A percentile compares a stretch with the other conserved stretches of the same genome.
Conservation (phyloP, 1,140 invertebrate species). For the Venustaconcha ellipsiformis region DNA sequence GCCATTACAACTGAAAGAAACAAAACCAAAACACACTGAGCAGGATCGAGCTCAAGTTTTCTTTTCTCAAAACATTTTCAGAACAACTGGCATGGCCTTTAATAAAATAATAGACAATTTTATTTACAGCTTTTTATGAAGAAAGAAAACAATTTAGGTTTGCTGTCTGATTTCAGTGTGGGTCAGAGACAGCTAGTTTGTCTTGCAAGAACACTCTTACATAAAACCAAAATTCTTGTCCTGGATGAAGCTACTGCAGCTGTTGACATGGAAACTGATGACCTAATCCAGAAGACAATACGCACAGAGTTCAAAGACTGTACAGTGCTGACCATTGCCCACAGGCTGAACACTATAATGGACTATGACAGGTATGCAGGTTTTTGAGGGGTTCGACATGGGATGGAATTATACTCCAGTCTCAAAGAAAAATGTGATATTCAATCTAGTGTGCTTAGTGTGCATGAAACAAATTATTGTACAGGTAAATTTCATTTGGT, state of each 20-base stretch:
- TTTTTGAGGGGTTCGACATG: neutral
- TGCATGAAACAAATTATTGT: no score
- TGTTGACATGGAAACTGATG: conserved; percentile 67
- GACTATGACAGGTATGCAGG: conserved; percentile 59
- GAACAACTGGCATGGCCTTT: no score
- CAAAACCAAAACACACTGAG: no score
- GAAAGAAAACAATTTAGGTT: neutral
- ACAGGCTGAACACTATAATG: conserved; percentile 70
- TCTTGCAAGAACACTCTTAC: conserved; percentile 70
- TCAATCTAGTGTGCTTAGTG: no score
- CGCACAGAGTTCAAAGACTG: conserved; percentile 59
- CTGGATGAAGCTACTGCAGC: conserved; percentile 73
- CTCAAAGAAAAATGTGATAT: no score
- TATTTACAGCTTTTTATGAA: no score
- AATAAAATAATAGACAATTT: no score
- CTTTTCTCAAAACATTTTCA: no score
- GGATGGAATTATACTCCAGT: no score
- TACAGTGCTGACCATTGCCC: conserved; percentile 69
- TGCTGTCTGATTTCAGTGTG: conserved; percentile 62
- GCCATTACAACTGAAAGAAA: no score
- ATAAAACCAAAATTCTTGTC: conserved; percentile 81
- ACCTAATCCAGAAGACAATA: conserved; percentile 67
- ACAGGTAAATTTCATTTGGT: no score
- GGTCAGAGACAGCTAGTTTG: conserved; percentile 73
- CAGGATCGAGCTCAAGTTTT: no score